These are phyloP conservation scores for Agonopterix heracliana DNA, from an alignment of 2,888 invertebrate species.

Conservation along the genomic window DNA sequence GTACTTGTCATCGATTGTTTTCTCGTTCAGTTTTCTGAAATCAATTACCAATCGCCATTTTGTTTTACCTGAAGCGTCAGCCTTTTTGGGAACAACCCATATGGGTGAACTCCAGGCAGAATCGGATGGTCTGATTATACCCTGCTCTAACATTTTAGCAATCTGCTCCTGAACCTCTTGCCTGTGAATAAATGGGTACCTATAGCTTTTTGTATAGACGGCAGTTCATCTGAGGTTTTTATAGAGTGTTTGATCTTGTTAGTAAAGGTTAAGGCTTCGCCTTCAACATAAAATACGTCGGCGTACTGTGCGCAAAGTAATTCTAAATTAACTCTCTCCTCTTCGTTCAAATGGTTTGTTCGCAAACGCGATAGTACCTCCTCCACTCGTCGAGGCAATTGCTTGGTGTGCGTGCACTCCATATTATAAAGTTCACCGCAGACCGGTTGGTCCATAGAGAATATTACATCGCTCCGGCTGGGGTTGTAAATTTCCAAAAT, in stretches of 20 bases:
- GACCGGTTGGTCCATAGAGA: slow-evolving; percentile 18
- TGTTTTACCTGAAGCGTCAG: slow-evolving; percentile 2
- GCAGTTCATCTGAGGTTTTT: slow-evolving; percentile 8
- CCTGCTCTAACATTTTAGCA: slow-evolving; percentile 13
- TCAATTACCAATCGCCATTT: slow-evolving; percentile 8
- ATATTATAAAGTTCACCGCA: slow-evolving; percentile 16
- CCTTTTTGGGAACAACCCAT: not conserved
- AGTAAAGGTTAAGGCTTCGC: slow-evolving; percentile 12
- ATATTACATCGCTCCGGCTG: slow-evolving; percentile 16
- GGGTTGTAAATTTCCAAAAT: slow-evolving; percentile 19
- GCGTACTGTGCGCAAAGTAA: not conserved
- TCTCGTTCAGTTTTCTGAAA: slow-evolving; percentile 1
- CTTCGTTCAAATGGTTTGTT: slow-evolving; percentile 24
- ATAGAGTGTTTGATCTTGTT: slow-evolving; percentile 10
- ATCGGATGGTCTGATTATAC: slow-evolving; percentile 6
- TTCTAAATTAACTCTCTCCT: slow-evolving; percentile 22
- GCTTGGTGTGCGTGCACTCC: slow-evolving; percentile 10
- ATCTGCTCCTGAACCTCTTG: slow-evolving; percentile 12
- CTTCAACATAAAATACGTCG: slow-evolving; percentile 8
- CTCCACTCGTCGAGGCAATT: slow-evolving; percentile 4
- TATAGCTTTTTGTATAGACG: slow-evolving; percentile 5
- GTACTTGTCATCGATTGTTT: slow-evolving; percentile 3
- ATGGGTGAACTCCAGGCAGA: slow-evolving; percentile 7
- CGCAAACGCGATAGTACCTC: slow-evolving; percentile 16
- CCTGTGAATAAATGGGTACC: slow-evolving; percentile 8